A percentile compares a stretch with the other conserved stretches of the same genome.
phyloP scores from a whole-genome alignment of 2,113 vertebrate genomes.

The Phylloscopus trochilus region DNA sequence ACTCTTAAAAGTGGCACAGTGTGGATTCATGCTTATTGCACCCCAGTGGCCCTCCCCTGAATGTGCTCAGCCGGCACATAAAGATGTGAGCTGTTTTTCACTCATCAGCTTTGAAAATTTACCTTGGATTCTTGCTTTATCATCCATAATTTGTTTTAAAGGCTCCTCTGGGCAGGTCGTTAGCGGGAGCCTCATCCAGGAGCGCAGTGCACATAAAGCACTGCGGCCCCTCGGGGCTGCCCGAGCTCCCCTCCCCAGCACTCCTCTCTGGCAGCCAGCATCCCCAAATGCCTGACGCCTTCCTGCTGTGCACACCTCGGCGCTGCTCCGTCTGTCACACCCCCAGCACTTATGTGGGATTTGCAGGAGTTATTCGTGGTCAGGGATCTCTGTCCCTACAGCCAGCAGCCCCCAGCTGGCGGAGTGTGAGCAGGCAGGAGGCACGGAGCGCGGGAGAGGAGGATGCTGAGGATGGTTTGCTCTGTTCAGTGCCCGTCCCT shows the following conservation, averaged over 20 bases:
- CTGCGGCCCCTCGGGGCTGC: accelerated
- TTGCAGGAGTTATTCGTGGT: not conserved
- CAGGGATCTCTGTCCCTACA: not conserved
- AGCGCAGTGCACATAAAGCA: not conserved
- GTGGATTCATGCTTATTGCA: not conserved
- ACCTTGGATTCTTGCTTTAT: slow-evolving; percentile 31
- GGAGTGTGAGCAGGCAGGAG: accelerated
- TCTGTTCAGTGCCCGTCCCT: not conserved
- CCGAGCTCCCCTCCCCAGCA: not conserved
- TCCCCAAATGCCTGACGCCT: not conserved
- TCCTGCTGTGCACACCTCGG: not conserved
- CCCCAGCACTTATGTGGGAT: not conserved
- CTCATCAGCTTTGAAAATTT: slow-evolving; percentile 15
- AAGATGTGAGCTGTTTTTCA: slow-evolving; percentile 22
- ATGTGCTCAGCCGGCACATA: not conserved
- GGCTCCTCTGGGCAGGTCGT: not conserved
- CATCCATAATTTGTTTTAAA: slow-evolving; percentile 3
- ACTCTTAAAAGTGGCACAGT: slow-evolving; percentile 12
- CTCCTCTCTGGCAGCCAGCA: not conserved
- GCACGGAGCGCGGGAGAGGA: accelerated
- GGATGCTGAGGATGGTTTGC: accelerated
- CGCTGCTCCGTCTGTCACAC: not conserved
- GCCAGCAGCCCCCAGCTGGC: not conserved
- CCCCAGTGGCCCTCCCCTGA: not conserved
- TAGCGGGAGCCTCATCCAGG: not conserved